Percentiles rank a stretch among this genome's conserved stretches.
Evolutionary conservation across 2,113 vertebrate species (phyloP).

Genomic region (Ochotona princeps): DNA sequence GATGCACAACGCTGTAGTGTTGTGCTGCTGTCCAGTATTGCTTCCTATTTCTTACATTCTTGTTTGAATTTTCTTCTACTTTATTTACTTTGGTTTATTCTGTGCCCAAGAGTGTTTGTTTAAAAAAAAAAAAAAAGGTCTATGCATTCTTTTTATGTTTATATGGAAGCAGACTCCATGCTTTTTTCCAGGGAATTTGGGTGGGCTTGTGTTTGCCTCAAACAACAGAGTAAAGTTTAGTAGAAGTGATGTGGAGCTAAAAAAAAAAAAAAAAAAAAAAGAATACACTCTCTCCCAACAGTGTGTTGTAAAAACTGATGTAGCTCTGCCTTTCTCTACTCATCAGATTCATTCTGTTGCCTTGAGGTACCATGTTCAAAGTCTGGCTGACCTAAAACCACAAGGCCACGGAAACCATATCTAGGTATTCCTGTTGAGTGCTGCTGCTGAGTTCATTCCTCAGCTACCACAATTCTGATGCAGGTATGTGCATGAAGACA

Average conservation of each 20-base stretch:
- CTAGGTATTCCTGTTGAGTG: neutral
- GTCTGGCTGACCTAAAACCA: neutral
- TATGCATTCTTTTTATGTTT: neutral
- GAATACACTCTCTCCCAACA: neutral
- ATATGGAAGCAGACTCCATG: neutral
- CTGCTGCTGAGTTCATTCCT: neutral
- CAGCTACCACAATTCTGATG: neutral
- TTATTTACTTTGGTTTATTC: conserved; percentile 24
- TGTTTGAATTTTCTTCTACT: neutral
- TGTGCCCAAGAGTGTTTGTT: neutral
- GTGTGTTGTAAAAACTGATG: neutral
- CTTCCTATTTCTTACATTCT: neutral
- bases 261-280: neutral
- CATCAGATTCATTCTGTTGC: neutral
- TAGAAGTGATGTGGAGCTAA: neutral
- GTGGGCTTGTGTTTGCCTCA: neutral
- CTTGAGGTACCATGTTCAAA: neutral
- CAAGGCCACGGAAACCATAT: neutral
- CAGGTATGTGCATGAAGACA: neutral
- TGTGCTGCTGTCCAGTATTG: neutral
- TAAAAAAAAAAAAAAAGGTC: neutral
- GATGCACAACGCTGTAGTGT: rapidly evolving
- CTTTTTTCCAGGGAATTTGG: neutral
- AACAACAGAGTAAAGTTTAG: neutral
- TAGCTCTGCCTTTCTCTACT: neutral